phyloP scores from a whole-genome alignment of 1,140 invertebrate species.

The Notospermus geniculatus region DNA sequence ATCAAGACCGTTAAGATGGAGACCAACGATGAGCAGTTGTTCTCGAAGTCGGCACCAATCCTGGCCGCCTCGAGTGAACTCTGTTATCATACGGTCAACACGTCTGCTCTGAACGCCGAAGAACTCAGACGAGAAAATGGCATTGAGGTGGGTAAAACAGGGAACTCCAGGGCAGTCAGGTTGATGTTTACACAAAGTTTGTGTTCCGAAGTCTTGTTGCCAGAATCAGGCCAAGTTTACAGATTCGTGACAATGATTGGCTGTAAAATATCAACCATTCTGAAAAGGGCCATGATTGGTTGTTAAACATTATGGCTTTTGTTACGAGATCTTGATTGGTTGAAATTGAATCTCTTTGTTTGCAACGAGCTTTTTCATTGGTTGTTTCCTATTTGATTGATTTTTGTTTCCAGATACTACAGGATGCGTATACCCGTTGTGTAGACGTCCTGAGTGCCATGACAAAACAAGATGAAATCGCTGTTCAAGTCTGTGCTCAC shows the following conservation, averaged over 20 bases:
- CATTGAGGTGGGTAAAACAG: constrained; percentile 66
- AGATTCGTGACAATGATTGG: no score
- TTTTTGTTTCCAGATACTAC: constrained; percentile 63
- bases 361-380: no score
- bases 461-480: constrained; percentile 3
- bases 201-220: no score
- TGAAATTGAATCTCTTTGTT: no score
- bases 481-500: constrained; percentile 80
- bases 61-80: constrained; percentile 89
- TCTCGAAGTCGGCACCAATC: constrained; percentile 79
- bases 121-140: constrained; percentile 92
- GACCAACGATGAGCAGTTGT: constrained; percentile 87
- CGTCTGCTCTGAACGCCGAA: constrained; percentile 96
- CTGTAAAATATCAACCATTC: no score
- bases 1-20: constrained; percentile 95
- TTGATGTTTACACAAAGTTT: no score
- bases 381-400: background rate
- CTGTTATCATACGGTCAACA: constrained; percentile 93
- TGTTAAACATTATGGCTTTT: no score
- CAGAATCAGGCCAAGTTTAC: no score
- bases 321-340: background rate
- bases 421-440: constrained; percentile 87
- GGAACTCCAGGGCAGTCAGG: no score
- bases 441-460: constrained; percentile 76
- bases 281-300: no score